A percentile compares a stretch with the other conserved stretches of the same genome.
Evolutionary conservation across 2,113 vertebrate genomes (phyloP).

Genomic region (Vireo altiloquus): DNA sequence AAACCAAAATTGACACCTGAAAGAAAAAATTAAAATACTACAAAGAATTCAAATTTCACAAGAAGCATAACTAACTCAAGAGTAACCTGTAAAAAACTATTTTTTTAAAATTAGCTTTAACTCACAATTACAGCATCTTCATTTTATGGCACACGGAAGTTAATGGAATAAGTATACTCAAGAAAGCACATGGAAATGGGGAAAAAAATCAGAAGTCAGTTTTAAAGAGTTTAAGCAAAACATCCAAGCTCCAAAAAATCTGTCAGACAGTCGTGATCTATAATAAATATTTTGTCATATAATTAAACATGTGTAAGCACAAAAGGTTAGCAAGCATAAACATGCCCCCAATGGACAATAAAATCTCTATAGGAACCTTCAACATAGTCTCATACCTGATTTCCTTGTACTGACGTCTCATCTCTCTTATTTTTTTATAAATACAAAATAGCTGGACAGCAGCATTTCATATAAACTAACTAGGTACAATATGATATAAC

Average conservation of each 20-base stretch:
- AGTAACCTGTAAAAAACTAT: not conserved
- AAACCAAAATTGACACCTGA: conserved; percentile 38
- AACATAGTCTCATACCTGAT: not conserved
- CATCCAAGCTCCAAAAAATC: not conserved
- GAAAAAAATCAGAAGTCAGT: not conserved
- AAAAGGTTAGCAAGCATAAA: not conserved
- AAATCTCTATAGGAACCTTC: not conserved
- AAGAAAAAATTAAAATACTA: conserved; percentile 32
- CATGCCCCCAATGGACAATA: not conserved
- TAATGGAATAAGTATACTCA: not conserved
- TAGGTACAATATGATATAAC: not conserved
- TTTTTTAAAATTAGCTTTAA: not conserved
- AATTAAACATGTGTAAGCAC: not conserved
- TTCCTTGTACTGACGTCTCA: not conserved
- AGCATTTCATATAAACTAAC: not conserved
- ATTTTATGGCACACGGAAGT: not conserved
- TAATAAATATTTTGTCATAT: not conserved
- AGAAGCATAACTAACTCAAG: not conserved
- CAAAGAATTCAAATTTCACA: not conserved
- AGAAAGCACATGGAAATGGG: not conserved
- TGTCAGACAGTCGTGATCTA: not conserved
- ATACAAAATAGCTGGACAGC: not conserved
- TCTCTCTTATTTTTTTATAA: not conserved
- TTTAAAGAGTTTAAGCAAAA: not conserved
- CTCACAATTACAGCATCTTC: not conserved